Evolutionary conservation across 2,113 vertebrate species (phyloP).

Genomic region (Melierax canorus): DNA sequence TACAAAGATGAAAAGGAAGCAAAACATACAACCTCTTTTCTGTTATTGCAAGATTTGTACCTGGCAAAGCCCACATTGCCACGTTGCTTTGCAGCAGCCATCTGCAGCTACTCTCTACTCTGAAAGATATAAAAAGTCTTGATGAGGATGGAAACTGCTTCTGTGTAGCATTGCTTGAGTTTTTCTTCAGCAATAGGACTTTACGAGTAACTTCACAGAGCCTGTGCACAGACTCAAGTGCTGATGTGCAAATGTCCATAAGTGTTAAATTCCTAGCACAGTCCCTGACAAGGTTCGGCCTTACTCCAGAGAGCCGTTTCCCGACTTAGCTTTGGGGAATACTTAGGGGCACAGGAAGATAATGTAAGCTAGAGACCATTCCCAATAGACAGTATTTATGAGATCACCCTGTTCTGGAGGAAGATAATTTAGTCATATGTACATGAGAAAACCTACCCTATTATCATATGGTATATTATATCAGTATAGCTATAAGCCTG

Average conservation of each 20-base stretch:
- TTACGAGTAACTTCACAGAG: not conserved
- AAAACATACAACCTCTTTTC: slow-evolving; percentile 1
- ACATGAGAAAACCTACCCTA: not conserved
- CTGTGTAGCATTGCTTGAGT: not conserved
- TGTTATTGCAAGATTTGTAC: slow-evolving; percentile 38
- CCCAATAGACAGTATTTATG: not conserved
- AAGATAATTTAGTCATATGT: not conserved
- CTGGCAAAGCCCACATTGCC: not conserved
- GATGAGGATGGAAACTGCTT: not conserved
- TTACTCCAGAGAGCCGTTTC: not conserved
- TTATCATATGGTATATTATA: not conserved
- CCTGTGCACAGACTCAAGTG: not conserved
- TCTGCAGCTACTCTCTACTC: not conserved
- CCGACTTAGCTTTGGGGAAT: not conserved
- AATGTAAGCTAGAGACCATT: not conserved
- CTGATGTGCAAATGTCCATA: not conserved
- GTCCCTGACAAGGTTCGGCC: not conserved
- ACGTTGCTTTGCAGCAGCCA: not conserved
- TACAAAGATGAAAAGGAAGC: slow-evolving; percentile 24
- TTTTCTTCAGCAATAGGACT: not conserved
- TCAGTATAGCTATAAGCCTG: not conserved
- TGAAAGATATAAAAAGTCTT: not conserved
- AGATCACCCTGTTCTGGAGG: not conserved
- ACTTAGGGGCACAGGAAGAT: not conserved
- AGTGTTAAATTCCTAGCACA: not conserved